A percentile compares a stretch with the other conserved stretches of the same genome.
These are phyloP conservation scores for Adelosebastes latens DNA, from an alignment of 2,797 vertebrate species.

Conservation along the genomic window DNA sequence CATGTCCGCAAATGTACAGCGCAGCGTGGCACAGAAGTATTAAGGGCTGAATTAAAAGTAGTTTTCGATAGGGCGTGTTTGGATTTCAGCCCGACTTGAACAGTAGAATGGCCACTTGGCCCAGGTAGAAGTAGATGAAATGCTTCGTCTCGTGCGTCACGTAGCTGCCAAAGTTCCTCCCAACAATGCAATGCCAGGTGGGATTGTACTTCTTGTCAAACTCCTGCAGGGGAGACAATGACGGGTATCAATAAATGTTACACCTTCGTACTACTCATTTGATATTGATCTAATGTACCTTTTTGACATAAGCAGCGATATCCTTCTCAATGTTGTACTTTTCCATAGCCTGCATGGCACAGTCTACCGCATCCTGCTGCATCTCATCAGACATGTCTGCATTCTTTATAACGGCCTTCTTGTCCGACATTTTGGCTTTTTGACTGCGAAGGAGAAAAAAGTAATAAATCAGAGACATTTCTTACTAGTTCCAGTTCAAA, in stretches of 20 bases:
- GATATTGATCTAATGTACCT: conserved; percentile 77
- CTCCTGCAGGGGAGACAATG: conserved; percentile 81
- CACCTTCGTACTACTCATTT: not conserved
- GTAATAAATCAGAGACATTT: not conserved
- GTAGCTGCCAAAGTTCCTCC: conserved; percentile 98
- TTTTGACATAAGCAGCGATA: conserved; percentile 98
- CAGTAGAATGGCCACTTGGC: conserved; percentile 97
- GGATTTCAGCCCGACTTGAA: conserved; percentile 94
- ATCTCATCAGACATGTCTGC: conserved; percentile 99
- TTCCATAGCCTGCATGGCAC: conserved; percentile 98
- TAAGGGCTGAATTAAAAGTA: conserved; percentile 50
- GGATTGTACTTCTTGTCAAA: conserved; percentile 99
- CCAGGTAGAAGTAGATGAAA: conserved; percentile 99
- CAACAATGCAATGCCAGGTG: conserved; percentile 98
- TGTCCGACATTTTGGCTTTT: conserved; percentile 92
- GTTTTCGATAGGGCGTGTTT: conserved; percentile 5
- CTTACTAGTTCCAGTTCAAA: not conserved
- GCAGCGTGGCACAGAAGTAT: conserved; percentile 31
- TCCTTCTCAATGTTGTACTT: conserved; percentile 99
- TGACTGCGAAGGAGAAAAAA: not conserved
- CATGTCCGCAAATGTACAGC: conserved; percentile 57
- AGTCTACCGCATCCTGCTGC: conserved; percentile 99
- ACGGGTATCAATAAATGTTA: not conserved
- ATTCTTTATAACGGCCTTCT: conserved; percentile 99
- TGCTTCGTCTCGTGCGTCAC: conserved; percentile 98